Evolutionary conservation across 2,113 vertebrate genomes (phyloP), one percentile per base, ranked within the genome.

Genomic region (Actenoides lindsayi): DNA sequence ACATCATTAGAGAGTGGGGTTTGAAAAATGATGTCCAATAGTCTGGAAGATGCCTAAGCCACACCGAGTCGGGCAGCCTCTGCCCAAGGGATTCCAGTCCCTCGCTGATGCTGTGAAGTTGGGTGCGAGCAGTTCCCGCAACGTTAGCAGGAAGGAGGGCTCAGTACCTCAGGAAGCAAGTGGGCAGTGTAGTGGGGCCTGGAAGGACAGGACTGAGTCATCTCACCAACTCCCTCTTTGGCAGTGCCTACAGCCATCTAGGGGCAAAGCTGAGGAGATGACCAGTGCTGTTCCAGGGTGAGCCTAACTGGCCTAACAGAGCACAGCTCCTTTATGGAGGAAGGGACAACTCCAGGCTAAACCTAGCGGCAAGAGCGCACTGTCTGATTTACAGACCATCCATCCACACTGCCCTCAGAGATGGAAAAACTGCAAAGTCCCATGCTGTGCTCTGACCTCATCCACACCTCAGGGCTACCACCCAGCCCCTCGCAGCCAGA

Each of bases 401-500:
- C n/a, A 57, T 60, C 19, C 37, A 41, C 12, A 3, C 4, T 53
- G 42, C 20, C 13, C 56, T 37, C 33, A 10, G 9, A 51, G 27
- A 60, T 10, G 27, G 0, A 1, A 12, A 7, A 57, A n/a, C 5
- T 3, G 4, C 3, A 2, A 28, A 54, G 28, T 35, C 35, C 42
- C 24, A 20, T 3, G 6, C 6, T 20, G 13, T 3, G 10, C 30
- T 65, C 51, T 41, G 68, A 89, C n/a, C 57, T 46, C 4, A 4
- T 64, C 51, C 28, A 1, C 13, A 16, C 18, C 14, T 15, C 28
- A 60, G 33, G 27, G 60, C 60, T 14, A 28, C 30, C 41, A n/a
- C 13, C 18, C 27, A 31, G 5, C 30, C 50, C 11, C 3, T 9
- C 2, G 2, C 67, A 37, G 62, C 18, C 85, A 71, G 59, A 23